Base-by-base conservation (phyloP, 2,113 vertebrate genomes). In the Vicugna pacos region DNA sequence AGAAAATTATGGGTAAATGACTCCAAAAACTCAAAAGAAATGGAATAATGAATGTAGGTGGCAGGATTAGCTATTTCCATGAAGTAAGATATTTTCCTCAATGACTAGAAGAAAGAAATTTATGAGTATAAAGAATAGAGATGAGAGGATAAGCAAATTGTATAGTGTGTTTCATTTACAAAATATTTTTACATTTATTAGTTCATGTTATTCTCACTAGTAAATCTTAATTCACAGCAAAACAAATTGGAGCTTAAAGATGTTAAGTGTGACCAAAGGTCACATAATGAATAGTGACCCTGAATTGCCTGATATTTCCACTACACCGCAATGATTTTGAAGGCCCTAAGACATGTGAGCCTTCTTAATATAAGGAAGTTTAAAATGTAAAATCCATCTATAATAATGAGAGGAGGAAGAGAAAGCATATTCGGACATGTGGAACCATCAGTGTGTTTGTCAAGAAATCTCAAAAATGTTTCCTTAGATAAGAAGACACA, bases 311-410 rank as follows among this genome's bases (percentile, higher is more conserved):
- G 52, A 50, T 17, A 28, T 14, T 28, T 50, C 48, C n/a, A 30
- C 15, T 8, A 50, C 15, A 2, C 42, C 30, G 2, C 2, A 9
- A 15, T 8, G 14, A 35, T 52, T 13, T 42, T 6, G 20, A 60
- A 22, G 7, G 16, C 16, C 67, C 1, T 1, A 1, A 22, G 10
- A n/a, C 38, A 15, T 1, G 7, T 26, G 8, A 9, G 12, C 30
- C 30, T 48, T 22, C 14, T 35, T 24, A 30, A 73, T 56, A 46
- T 42, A 19, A 60, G 20, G 32, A 28, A 16, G 13, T 89, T 24
- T 8, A n/a, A 62, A 46, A 46, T 38, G 16, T 30, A 72, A 22
- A 72, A 56, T 11, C 30, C 20, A 26, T 82, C 28, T 64, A 32
- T 75, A 42, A 20, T 16, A 15, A 11, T 15, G 16, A 30, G 8